These are phyloP conservation scores for Brachyistius frenatus DNA, from an alignment of 2,113 vertebrate genomes.

Conservation along the genomic window DNA sequence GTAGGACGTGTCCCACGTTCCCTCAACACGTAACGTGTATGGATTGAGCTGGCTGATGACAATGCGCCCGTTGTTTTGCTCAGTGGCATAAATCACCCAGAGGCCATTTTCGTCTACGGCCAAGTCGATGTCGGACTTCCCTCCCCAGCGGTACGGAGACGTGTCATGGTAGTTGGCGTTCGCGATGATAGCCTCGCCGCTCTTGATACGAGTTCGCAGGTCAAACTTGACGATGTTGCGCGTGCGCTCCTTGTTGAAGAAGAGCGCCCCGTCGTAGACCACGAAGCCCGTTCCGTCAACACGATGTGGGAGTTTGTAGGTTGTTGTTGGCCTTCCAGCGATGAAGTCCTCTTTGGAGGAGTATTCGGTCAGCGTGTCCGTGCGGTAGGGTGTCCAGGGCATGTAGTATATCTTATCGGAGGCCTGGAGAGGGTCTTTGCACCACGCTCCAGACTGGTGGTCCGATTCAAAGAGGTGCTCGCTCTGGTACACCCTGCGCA, in stretches of 20 bases:
- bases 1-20: slow-evolving; percentile 98
- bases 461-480: slow-evolving; percentile 99
- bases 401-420: slow-evolving; percentile 99
- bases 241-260: slow-evolving; percentile 99
- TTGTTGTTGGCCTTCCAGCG: slow-evolving; percentile 95
- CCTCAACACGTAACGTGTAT: slow-evolving; percentile 95
- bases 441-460: slow-evolving; percentile 99
- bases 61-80: slow-evolving; percentile 97
- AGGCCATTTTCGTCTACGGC: slow-evolving; percentile 98
- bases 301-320: slow-evolving; percentile 96
- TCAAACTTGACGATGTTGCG: slow-evolving; percentile 99
- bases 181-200: slow-evolving; percentile 97
- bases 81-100: slow-evolving; percentile 99
- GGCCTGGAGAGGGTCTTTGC: slow-evolving; percentile 98
- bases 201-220: slow-evolving; percentile 96
- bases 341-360: slow-evolving; percentile 99
- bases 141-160: slow-evolving; percentile 98
- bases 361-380: slow-evolving; percentile 95
- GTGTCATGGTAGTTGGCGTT: slow-evolving; percentile 99
- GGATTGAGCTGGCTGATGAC: slow-evolving; percentile 98
- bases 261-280: slow-evolving; percentile 96
- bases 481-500: slow-evolving; percentile 98
- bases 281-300: slow-evolving; percentile 98
- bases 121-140: slow-evolving; percentile 97
- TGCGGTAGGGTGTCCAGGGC: slow-evolving; percentile 98